A percentile compares a stretch with the other conserved stretches of the same genome.
Evolutionary conservation across 2,113 vertebrate species (phyloP).

Genomic region (Tragulus kanchil): DNA sequence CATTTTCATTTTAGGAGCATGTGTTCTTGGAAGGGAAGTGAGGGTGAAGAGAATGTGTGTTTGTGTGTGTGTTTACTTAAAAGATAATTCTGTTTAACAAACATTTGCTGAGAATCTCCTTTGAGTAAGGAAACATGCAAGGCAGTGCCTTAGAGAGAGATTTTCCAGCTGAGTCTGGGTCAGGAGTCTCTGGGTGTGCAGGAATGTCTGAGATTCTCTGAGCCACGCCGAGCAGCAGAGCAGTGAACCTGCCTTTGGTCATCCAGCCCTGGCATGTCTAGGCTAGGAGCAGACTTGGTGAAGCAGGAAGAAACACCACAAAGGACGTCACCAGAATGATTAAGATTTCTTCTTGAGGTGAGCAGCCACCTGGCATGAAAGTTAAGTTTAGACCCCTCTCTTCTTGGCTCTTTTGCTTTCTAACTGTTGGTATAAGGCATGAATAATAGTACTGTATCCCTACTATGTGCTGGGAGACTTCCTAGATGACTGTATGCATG

Average conservation of each 20-base stretch:
- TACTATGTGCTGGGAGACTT: background rate
- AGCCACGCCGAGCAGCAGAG: background rate
- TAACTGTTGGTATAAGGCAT: background rate
- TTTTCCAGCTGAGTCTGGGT: background rate
- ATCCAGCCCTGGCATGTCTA: background rate
- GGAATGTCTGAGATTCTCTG: background rate
- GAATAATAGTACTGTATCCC: background rate
- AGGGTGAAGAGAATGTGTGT: background rate
- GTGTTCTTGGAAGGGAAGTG: background rate
- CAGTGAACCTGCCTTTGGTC: background rate
- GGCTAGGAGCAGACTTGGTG: background rate
- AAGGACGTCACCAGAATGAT: background rate
- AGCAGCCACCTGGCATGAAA: background rate
- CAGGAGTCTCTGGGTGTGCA: background rate
- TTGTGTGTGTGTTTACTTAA: background rate
- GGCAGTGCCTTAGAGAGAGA: background rate
- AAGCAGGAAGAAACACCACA: background rate
- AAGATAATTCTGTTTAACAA: slow-evolving; percentile 25
- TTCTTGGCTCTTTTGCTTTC: background rate
- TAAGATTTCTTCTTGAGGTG: background rate
- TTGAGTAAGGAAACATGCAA: background rate
- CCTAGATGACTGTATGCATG: background rate
- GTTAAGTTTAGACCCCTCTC: background rate
- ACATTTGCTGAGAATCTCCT: background rate
- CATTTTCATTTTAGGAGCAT: background rate